phyloP scores from a whole-genome alignment of 2,797 vertebrate genomes.

The Coccyzus lansbergi region DNA sequence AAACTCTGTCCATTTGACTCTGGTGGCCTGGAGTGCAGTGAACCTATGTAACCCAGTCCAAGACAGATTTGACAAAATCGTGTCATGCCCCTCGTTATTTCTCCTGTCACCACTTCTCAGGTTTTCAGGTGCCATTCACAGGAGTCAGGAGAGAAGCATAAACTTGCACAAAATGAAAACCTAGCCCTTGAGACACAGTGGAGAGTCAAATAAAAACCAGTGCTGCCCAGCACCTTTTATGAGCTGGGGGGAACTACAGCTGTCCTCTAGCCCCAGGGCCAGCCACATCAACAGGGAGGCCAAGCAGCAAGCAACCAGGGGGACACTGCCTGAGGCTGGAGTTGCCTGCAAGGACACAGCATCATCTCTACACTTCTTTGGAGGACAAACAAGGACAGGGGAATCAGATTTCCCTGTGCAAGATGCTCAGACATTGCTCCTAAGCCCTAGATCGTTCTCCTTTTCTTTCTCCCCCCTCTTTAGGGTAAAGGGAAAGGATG shows the following conservation, averaged over 20 bases:
- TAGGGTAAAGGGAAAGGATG: neutral
- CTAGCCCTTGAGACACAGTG: neutral
- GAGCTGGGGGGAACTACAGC: neutral
- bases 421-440: neutral
- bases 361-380: neutral
- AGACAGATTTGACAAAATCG: neutral
- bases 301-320: neutral
- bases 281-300: neutral
- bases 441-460: neutral
- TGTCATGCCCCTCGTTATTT: neutral
- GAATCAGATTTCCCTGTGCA: accelerated
- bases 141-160: neutral
- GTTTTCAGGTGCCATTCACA: neutral
- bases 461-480: neutral
- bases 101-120: neutral
- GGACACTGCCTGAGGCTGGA: neutral
- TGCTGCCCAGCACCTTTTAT: neutral
- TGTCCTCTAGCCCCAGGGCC: neutral
- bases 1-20: neutral
- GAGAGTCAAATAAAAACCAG: neutral
- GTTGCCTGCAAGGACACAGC: neutral
- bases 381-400: neutral
- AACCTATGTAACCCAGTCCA: neutral
- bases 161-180: neutral
- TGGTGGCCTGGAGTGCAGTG: neutral